A percentile compares a stretch with the other conserved stretches of the same genome.
These are phyloP conservation scores for Leptocoma aspasia DNA, from an alignment of 2,113 vertebrate species.

Conservation along the genomic window DNA sequence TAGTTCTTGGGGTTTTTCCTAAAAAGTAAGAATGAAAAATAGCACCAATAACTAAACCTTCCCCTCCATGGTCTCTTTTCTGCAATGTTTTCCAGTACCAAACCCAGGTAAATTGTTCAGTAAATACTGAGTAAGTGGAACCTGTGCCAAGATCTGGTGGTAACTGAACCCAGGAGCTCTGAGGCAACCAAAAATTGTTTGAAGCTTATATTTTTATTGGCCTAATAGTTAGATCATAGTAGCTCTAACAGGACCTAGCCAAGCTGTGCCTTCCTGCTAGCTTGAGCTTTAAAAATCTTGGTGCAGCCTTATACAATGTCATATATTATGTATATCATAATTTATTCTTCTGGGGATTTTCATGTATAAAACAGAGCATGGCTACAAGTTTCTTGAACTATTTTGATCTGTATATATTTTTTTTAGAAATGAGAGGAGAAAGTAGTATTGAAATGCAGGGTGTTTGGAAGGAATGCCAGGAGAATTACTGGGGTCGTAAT, in stretches of 20 bases:
- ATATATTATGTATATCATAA: background rate
- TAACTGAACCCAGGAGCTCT: background rate
- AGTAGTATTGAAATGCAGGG: background rate
- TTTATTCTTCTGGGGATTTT: background rate
- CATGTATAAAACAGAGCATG: background rate
- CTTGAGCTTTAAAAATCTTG: background rate
- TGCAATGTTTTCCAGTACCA: background rate
- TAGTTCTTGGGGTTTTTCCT: background rate
- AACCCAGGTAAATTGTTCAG: background rate
- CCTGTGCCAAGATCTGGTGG: background rate
- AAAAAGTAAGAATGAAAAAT: background rate
- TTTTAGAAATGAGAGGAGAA: background rate
- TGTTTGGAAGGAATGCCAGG: background rate
- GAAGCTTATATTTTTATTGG: background rate
- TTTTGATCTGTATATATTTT: background rate
- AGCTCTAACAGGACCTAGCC: background rate
- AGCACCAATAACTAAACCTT: background rate
- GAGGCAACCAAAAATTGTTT: background rate
- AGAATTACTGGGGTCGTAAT: fast-evolving
- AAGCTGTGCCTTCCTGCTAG: background rate
- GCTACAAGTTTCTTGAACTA: background rate
- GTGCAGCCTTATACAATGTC: background rate
- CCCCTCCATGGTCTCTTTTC: fast-evolving
- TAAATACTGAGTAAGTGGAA: background rate
- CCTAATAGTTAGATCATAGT: background rate